Base-by-base conservation (phyloP, 1,140 invertebrate genomes). In the Ceratitis capitata region DNA sequence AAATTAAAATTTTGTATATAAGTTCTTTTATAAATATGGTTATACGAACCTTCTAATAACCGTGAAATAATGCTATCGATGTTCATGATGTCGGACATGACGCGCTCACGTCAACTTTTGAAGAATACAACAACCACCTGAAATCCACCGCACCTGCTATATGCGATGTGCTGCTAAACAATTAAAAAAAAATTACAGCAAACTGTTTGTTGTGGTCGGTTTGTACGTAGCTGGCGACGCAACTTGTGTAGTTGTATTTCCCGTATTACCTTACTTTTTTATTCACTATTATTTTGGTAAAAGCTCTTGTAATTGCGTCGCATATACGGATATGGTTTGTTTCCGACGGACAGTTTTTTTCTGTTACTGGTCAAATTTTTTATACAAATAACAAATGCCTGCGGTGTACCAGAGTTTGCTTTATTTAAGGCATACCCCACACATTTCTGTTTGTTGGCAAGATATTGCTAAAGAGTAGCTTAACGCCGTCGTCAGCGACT, bases 11-110 rank as follows among this genome's bases (percentile, higher is more conserved):
- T 14, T 39, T n/a, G 56, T 78, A 45, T 35, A 58, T 19, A 45
- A 58, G 42, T 78, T 23, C 19, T 47, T 82, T 58, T n/a, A 16
- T 23, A 51, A 69, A 56, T 56, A 56, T 47, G 10, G 12, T 23
- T 10, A 78, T 74, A 87, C 86, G 47, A 85, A 91, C 90, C 90
- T 88, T 91, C 90, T 82, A 91, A 87, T 86, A 91, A 85, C 78
- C 90, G 89, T 87, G 90, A 91, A 84, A 91, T 91, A 86, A 91
- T 91, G 86, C 90, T 91, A 86, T 91, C 90, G 74, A 91, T 91
- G 85, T 90, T 91, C 90, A 91, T 90, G 42, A 91, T 89, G 47
- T 91, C 90, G 84, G 89, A 90, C 90, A 91, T 91, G 85, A 85
- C 84, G 74, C 10, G 83, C 32, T 78, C 39, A 26, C 69, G 35